Conservation (phyloP, 92 coral and sea anemone genomes). For the Pocillopora meandrina region DNA sequence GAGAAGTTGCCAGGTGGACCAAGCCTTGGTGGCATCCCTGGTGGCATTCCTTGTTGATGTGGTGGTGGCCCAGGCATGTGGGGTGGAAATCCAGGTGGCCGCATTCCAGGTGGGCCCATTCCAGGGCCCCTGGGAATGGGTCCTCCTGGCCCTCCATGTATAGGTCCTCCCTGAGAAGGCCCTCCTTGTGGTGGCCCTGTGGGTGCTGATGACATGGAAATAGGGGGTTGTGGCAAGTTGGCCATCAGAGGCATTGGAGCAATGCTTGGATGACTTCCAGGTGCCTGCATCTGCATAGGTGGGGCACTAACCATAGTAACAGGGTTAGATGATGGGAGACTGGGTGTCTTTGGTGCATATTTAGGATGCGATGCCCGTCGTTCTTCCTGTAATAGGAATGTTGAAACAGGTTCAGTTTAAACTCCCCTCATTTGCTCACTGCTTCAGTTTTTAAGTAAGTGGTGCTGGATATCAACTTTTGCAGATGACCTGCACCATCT, state of each 20-base stretch:
- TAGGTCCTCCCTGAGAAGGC: slow-evolving; percentile 28
- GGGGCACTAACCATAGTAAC: slow-evolving; percentile 70
- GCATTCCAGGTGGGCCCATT: slow-evolving; percentile 35
- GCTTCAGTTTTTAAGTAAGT: no score
- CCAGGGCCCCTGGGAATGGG: slow-evolving; percentile 45
- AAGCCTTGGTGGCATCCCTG: slow-evolving; percentile 80
- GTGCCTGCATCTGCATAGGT: slow-evolving; percentile 60
- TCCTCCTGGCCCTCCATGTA: slow-evolving; percentile 22
- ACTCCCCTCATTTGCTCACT: no score
- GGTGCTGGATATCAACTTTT: no score
- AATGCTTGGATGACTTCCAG: slow-evolving; percentile 61
- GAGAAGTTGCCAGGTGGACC: slow-evolving; percentile 69
- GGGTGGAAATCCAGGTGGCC: slow-evolving; percentile 60
- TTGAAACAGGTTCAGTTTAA: not conserved
- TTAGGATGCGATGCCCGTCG: slow-evolving; percentile 83
- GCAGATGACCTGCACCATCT: no score
- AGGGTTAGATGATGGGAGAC: slow-evolving; percentile 78
- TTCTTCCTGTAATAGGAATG: slow-evolving; percentile 75
- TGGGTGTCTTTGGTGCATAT: slow-evolving; percentile 86
- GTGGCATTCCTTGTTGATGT: slow-evolving; percentile 75
- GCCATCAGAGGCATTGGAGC: slow-evolving; percentile 54
- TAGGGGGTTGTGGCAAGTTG: slow-evolving; percentile 58
- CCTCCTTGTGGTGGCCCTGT: slow-evolving; percentile 61
- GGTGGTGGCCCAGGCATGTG: slow-evolving; percentile 67
- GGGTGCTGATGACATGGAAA: slow-evolving; percentile 52